Conservation (phyloP, 2,113 vertebrate genomes). For the Serinus canaria region DNA sequence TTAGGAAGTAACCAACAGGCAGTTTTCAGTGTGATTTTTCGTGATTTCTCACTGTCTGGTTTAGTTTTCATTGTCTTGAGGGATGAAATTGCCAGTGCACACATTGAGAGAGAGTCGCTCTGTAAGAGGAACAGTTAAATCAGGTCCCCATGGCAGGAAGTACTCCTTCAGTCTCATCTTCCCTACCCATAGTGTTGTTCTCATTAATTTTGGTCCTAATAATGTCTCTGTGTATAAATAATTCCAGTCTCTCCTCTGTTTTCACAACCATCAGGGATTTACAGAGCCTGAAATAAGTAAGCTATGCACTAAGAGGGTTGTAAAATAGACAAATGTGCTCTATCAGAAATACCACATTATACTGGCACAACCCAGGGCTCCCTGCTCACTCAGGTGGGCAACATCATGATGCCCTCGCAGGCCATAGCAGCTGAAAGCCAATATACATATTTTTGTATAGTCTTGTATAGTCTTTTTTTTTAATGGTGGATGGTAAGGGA, state of each 20-base stretch:
- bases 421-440: neutral
- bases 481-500: neutral
- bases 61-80: neutral
- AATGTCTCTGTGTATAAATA: neutral
- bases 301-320: neutral
- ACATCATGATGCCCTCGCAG: neutral
- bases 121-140: neutral
- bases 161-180: neutral
- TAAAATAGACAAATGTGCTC: neutral
- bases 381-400: neutral
- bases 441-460: neutral
- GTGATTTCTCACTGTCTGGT: neutral
- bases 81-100: neutral
- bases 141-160: neutral
- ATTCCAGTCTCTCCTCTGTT: neutral
- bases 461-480: neutral
- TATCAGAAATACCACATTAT: neutral
- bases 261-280: neutral
- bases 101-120: fast-evolving
- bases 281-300: neutral
- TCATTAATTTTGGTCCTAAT: neutral
- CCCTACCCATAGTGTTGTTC: neutral
- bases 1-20: neutral
- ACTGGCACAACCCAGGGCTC: neutral
- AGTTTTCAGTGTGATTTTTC: neutral